These are phyloP conservation scores for Pimephales promelas DNA, from an alignment of 2,113 vertebrate genomes.

Conservation along the genomic window DNA sequence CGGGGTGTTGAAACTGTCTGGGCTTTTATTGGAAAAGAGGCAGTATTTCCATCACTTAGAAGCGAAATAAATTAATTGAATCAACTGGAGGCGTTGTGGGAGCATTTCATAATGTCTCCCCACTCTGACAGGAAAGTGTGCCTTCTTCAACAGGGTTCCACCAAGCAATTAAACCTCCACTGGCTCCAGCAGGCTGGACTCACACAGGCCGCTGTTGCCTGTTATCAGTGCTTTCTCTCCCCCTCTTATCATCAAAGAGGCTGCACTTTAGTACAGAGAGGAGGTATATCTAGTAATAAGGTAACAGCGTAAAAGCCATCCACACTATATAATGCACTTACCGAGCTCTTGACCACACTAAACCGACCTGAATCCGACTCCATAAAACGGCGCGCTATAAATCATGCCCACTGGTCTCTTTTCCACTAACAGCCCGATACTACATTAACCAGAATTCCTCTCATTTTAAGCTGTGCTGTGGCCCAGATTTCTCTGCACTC, in stretches of 20 bases:
- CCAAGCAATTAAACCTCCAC: slow-evolving; percentile 76
- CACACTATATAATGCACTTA: slow-evolving; percentile 71
- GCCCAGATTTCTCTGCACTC: slow-evolving; percentile 44
- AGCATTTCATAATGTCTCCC: slow-evolving; percentile 73
- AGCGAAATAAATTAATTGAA: slow-evolving; percentile 74
- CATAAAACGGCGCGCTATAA: slow-evolving; percentile 13
- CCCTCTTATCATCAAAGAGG: slow-evolving; percentile 75
- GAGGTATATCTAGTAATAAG: slow-evolving; percentile 70
- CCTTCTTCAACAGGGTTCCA: slow-evolving; percentile 76
- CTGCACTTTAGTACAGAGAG: slow-evolving; percentile 74
- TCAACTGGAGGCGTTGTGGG: slow-evolving; percentile 72
- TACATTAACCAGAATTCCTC: slow-evolving; percentile 59
- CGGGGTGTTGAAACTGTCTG: slow-evolving; percentile 66
- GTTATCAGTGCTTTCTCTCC: slow-evolving; percentile 71
- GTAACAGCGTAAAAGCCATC: slow-evolving; percentile 69
- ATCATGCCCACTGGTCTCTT: slow-evolving; percentile 33
- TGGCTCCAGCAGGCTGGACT: slow-evolving; percentile 66
- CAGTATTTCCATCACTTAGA: slow-evolving; percentile 74
- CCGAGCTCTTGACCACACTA: slow-evolving; percentile 58
- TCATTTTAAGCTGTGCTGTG: slow-evolving; percentile 19
- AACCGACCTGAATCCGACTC: slow-evolving; percentile 35
- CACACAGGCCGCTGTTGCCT: slow-evolving; percentile 67
- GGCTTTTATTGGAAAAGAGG: slow-evolving; percentile 71
- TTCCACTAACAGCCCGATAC: slow-evolving; percentile 37
- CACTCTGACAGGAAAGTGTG: slow-evolving; percentile 63